These are phyloP conservation scores for Eupithecia exiguata DNA, from an alignment of 2,888 invertebrate species.

Conservation along the genomic window DNA sequence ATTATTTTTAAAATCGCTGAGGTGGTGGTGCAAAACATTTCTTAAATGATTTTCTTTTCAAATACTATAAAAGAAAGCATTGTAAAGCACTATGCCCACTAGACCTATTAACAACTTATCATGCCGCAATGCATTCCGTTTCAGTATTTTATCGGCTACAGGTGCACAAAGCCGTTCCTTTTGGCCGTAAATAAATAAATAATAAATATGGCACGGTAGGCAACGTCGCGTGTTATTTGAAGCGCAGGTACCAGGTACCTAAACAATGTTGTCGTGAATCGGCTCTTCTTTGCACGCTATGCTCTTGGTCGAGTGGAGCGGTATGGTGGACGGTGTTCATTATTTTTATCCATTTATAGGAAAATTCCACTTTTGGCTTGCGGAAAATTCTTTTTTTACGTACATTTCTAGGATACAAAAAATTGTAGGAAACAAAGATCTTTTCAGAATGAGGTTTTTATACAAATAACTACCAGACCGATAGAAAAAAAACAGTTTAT, in stretches of 20 bases:
- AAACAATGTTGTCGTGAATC: slow-evolving; percentile 1
- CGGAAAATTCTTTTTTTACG: neutral
- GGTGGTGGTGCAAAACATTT: neutral
- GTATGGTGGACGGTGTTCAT: neutral
- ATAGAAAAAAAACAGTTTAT: neutral
- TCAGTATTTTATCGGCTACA: neutral
- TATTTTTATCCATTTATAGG: slow-evolving; percentile 1
- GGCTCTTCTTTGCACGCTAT: slow-evolving; percentile 5
- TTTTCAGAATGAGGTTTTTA: neutral
- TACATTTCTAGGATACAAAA: neutral
- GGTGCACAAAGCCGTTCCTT: neutral
- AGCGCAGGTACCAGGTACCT: slow-evolving; percentile 3
- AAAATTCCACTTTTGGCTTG: neutral
- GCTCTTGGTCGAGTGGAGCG: neutral
- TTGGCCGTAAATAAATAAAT: slow-evolving; percentile 7
- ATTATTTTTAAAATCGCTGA: neutral
- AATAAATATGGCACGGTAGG: neutral
- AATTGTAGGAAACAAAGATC: neutral
- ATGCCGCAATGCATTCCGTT: neutral
- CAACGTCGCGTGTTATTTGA: neutral
- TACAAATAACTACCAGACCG: neutral
- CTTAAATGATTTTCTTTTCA: neutral
- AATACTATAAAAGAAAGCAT: neutral
- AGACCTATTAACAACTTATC: slow-evolving; percentile 3
- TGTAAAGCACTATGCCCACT: neutral